Percentiles rank a stretch among this genome's conserved stretches.
These are phyloP conservation scores for Tipula unca DNA, from an alignment of 2,888 invertebrate species.

Conservation along the genomic window DNA sequence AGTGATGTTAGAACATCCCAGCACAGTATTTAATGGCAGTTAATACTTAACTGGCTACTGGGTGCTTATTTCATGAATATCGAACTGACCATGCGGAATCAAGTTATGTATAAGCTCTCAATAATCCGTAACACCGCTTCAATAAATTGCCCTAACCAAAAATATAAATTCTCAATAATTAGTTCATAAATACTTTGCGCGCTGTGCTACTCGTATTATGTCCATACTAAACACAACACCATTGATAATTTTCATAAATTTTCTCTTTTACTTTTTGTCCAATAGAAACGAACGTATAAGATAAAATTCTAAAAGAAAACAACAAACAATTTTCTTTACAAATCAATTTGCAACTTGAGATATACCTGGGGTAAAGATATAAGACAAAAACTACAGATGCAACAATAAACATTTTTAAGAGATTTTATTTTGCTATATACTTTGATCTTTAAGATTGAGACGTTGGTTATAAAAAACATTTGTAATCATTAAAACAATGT, in stretches of 20 bases:
- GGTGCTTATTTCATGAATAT: too few species aligned
- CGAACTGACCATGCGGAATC: too few species aligned
- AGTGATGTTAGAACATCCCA: too few species aligned
- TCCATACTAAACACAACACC: background rate
- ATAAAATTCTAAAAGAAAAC: background rate
- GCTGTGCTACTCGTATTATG: background rate
- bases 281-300: background rate
- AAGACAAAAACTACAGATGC: too few species aligned
- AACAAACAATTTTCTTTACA: background rate
- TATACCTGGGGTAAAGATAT: background rate
- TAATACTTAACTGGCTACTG: too few species aligned
- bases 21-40: too few species aligned
- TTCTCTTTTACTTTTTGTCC: background rate
- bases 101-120: too few species aligned
- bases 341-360: background rate
- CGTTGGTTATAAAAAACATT: background rate
- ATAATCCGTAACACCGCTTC: too few species aligned
- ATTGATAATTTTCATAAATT: background rate
- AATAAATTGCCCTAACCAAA: background rate
- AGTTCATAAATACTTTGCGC: background rate
- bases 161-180: background rate
- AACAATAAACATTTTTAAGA: background rate
- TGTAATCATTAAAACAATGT: background rate
- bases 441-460: background rate
- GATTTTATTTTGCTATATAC: background rate